phyloP scores from a whole-genome alignment of 2,888 invertebrate genomes.

The Agriopis aurantiaria region DNA sequence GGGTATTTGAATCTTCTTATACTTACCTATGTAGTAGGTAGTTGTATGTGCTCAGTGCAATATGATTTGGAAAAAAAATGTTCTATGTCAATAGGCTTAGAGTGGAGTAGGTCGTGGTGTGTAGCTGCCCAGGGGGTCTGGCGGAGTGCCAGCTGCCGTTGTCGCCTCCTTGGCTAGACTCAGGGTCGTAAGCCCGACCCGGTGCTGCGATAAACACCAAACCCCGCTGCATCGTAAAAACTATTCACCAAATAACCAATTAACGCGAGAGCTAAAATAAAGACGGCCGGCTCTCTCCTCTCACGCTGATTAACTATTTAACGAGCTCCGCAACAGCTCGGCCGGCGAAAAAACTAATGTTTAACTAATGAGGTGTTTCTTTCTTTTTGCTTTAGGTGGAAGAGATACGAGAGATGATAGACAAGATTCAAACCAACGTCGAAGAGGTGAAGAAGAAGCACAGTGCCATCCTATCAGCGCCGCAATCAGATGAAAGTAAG shows the following conservation, averaged over 20 bases:
- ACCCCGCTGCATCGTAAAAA: constrained; percentile 52
- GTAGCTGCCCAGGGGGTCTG: constrained; percentile 47
- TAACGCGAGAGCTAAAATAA: constrained; percentile 51
- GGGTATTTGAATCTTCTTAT: too few relatives aligned
- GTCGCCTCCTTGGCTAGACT: constrained; percentile 57
- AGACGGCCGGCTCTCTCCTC: constrained; percentile 27
- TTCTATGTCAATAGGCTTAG: too few relatives aligned
- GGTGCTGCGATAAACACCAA: constrained; percentile 57
- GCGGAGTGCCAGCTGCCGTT: constrained; percentile 58
- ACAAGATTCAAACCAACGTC: constrained; percentile 99
- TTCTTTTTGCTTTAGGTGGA: constrained; percentile 91
- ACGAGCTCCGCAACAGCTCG: constrained; percentile 22
- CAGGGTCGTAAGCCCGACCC: constrained; percentile 53
- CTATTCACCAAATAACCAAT: constrained; percentile 54
- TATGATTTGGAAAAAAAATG: too few relatives aligned
- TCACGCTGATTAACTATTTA: constrained; percentile 34
- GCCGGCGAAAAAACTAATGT: constrained; percentile 24
- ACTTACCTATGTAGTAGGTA: too few relatives aligned
- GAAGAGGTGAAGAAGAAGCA: constrained; percentile 99
- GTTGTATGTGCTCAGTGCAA: too few relatives aligned
- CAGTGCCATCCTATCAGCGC: constrained; percentile 99
- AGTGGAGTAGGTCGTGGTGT: constrained; percentile 48
- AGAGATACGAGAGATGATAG: constrained; percentile 99
- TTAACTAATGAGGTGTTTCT: constrained; percentile 33
- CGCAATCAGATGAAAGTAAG: constrained; percentile 99